phyloP scores from a whole-genome alignment of 2,888 invertebrate genomes.

The Arge pagana region DNA sequence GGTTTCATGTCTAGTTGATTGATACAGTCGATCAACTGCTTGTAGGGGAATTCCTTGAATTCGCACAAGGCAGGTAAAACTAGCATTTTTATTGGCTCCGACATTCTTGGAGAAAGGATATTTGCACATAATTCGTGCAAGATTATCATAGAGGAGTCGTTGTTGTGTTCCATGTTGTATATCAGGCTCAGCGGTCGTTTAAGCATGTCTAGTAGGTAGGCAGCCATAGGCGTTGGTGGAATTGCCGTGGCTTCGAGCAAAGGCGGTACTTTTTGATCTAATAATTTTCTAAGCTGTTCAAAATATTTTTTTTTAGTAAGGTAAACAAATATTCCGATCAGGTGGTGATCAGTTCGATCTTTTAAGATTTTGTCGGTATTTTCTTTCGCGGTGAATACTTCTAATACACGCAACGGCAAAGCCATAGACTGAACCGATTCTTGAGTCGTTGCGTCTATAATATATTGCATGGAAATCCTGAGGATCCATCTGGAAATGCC shows the following conservation, averaged over 20 bases:
- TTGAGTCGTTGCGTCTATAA: constrained; percentile 50
- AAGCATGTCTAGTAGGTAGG: constrained; percentile 76
- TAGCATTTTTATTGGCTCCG: constrained; percentile 71
- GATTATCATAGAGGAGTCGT: constrained; percentile 62
- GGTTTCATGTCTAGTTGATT: constrained; percentile 56
- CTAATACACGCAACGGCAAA: constrained; percentile 77
- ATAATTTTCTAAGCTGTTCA: constrained; percentile 68
- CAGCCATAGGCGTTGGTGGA: constrained; percentile 75
- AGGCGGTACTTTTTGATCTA: constrained; percentile 74
- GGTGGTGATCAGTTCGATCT: constrained; percentile 48
- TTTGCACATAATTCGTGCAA: constrained; percentile 67
- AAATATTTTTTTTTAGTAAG: constrained; percentile 65
- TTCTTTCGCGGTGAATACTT: constrained; percentile 69
- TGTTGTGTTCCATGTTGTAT: constrained; percentile 53
- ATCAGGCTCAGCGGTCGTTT: constrained; percentile 73
- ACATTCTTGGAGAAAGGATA: constrained; percentile 70
- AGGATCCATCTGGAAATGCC: constrained; percentile 60
- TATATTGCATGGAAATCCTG: constrained; percentile 62
- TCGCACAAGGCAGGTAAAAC: constrained; percentile 71
- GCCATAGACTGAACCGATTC: constrained; percentile 63
- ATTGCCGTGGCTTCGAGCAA: constrained; percentile 69
- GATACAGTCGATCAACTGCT: constrained; percentile 60
- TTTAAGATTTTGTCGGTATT: constrained; percentile 50
- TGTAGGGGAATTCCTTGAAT: constrained; percentile 59
- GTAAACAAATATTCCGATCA: constrained; percentile 48